These are phyloP conservation scores for Pleuronectes platessa DNA, from an alignment of 2,113 vertebrate genomes.

Conservation along the genomic window DNA sequence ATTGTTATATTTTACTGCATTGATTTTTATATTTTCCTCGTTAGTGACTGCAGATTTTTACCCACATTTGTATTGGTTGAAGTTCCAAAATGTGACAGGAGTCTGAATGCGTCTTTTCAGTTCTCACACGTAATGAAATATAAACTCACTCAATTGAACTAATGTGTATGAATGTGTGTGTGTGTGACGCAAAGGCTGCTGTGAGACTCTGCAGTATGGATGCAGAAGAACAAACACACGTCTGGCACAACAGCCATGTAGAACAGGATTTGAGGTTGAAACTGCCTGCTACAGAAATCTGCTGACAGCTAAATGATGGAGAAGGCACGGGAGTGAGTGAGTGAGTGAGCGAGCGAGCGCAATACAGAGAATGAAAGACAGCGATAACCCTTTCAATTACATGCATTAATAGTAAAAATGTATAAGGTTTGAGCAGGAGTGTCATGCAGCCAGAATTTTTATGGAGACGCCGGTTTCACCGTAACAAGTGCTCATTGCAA, in stretches of 20 bases:
- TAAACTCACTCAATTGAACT: not conserved
- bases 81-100: not conserved
- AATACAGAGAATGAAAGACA: slow-evolving; percentile 19
- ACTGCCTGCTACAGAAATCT: slow-evolving; percentile 29
- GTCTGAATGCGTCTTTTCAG: not conserved
- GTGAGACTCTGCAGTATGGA: slow-evolving; percentile 31
- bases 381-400: slow-evolving; percentile 48
- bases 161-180: not conserved
- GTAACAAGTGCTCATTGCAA: slow-evolving; percentile 32
- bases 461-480: slow-evolving; percentile 6
- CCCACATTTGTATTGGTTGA: too few relatives aligned
- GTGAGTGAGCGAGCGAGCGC: not conserved
- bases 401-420: slow-evolving; percentile 23
- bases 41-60: too few relatives aligned
- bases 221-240: slow-evolving; percentile 26
- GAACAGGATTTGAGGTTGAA: slow-evolving; percentile 43
- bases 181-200: not conserved
- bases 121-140: not conserved
- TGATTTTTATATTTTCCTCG: too few relatives aligned
- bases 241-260: slow-evolving; percentile 27
- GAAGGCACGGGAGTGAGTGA: not conserved
- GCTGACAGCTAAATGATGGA: slow-evolving; percentile 37
- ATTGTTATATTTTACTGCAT: too few relatives aligned
- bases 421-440: slow-evolving; percentile 26
- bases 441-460: slow-evolving; percentile 20